A percentile compares a stretch with the other conserved stretches of the same genome.
These are phyloP conservation scores for Kradibia gibbosae DNA, from an alignment of 1,140 invertebrate species.

Conservation along the genomic window DNA sequence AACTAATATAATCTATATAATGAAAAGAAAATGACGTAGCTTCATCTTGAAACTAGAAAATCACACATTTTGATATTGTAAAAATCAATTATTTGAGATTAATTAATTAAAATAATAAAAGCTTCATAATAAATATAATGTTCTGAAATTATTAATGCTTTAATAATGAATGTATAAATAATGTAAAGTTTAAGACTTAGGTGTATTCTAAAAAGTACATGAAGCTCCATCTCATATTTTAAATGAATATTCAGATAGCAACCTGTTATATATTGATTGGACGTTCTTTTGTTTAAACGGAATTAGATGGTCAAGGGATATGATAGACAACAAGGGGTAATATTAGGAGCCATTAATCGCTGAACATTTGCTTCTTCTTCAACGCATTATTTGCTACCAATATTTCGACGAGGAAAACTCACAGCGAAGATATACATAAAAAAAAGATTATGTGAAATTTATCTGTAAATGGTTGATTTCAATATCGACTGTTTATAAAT, in stretches of 20 bases:
- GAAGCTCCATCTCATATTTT: neutral
- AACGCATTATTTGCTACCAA: neutral
- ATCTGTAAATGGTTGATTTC: too few relatives aligned
- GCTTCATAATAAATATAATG: too few relatives aligned
- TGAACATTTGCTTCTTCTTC: neutral
- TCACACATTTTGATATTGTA: too few relatives aligned
- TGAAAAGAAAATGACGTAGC: too few relatives aligned
- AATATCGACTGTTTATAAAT: too few relatives aligned
- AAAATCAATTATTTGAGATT: too few relatives aligned
- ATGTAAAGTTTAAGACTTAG: neutral
- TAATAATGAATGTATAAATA: too few relatives aligned
- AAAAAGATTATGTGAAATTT: too few relatives aligned
- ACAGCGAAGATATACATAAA: neutral
- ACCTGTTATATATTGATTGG: neutral
- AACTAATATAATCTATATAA: too few relatives aligned
- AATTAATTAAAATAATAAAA: too few relatives aligned
- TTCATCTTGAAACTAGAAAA: too few relatives aligned
- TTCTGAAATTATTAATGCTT: too few relatives aligned
- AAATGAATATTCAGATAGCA: neutral
- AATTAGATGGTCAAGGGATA: neutral
- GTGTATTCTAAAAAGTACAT: neutral
- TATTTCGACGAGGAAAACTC: neutral
- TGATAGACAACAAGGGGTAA: neutral
- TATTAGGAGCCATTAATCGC: neutral
- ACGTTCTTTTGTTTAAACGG: neutral